Conservation (phyloP, 2,113 vertebrate species). For the Ptychochromis oligacanthus region DNA sequence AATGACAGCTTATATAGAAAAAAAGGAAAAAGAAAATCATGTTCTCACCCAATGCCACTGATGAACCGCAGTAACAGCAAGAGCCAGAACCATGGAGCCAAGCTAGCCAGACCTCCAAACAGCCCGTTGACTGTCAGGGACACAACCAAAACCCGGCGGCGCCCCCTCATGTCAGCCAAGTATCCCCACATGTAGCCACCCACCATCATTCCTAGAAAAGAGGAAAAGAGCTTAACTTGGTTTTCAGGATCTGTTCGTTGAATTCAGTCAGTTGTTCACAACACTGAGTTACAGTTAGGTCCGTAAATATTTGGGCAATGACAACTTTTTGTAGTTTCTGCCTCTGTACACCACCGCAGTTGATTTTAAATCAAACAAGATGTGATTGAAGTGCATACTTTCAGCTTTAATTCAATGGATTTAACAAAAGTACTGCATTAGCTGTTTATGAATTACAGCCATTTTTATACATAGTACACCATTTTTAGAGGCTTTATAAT, state of each 20-base stretch:
- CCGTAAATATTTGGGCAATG: neutral
- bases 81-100: slow-evolving; percentile 77
- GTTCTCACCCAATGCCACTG: slow-evolving; percentile 79
- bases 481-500: neutral
- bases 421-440: neutral
- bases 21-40: neutral
- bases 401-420: neutral
- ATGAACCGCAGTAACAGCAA: slow-evolving; percentile 80
- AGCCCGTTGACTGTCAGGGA: slow-evolving; percentile 79
- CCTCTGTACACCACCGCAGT: neutral
- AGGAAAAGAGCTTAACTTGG: neutral
- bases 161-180: slow-evolving; percentile 79
- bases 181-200: slow-evolving; percentile 82
- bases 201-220: slow-evolving; percentile 81
- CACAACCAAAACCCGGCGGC: slow-evolving; percentile 70
- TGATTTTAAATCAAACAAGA: neutral
- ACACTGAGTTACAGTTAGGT: neutral
- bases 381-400: neutral
- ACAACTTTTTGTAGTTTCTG: neutral
- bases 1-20: neutral
- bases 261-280: neutral
- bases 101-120: slow-evolving; percentile 76
- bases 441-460: too few relatives aligned
- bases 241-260: neutral
- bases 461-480: neutral